These are phyloP conservation scores for Radopholus similis DNA, from an alignment of 1,140 invertebrate species.

Conservation along the genomic window DNA sequence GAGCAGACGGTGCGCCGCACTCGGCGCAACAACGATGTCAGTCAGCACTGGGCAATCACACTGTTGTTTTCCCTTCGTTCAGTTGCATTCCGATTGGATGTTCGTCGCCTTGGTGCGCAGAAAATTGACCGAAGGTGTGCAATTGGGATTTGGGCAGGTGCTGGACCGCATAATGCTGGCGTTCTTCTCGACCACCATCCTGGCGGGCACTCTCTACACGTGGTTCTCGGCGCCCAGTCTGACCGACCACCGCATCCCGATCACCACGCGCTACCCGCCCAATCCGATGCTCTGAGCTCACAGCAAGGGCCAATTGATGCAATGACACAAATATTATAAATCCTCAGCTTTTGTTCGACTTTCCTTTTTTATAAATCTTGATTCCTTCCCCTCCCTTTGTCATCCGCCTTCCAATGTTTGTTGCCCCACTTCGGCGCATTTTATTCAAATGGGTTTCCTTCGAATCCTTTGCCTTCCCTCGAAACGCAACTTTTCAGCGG, in stretches of 20 bases:
- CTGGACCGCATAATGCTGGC: slow-evolving; percentile 93
- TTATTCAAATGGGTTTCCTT: too few relatives aligned
- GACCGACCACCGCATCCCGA: slow-evolving; percentile 31
- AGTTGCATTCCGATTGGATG: slow-evolving; percentile 98
- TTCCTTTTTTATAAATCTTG: too few relatives aligned
- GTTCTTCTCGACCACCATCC: slow-evolving; percentile 91
- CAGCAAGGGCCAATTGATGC: too few relatives aligned
- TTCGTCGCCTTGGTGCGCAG: slow-evolving; percentile 99
- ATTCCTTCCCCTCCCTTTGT: too few relatives aligned
- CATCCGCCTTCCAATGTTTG: too few relatives aligned
- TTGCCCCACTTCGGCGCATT: too few relatives aligned
- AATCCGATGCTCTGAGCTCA: neutral
- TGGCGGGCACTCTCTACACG: slow-evolving; percentile 85
- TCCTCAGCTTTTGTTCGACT: too few relatives aligned
- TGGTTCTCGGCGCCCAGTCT: slow-evolving; percentile 79
- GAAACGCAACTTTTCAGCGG: too few relatives aligned
- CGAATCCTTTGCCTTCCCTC: too few relatives aligned
- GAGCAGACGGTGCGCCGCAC: slow-evolving; percentile 29
- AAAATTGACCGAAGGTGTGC: too few relatives aligned
- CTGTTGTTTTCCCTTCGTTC: slow-evolving; percentile 20
- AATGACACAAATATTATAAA: too few relatives aligned
- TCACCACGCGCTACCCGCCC: slow-evolving; percentile 19
- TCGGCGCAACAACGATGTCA: slow-evolving; percentile 34
- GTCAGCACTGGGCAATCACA: neutral
- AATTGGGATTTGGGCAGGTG: too few relatives aligned